Base-by-base conservation (phyloP, 2,888 invertebrate species). In the Drosophila infuscata region DNA sequence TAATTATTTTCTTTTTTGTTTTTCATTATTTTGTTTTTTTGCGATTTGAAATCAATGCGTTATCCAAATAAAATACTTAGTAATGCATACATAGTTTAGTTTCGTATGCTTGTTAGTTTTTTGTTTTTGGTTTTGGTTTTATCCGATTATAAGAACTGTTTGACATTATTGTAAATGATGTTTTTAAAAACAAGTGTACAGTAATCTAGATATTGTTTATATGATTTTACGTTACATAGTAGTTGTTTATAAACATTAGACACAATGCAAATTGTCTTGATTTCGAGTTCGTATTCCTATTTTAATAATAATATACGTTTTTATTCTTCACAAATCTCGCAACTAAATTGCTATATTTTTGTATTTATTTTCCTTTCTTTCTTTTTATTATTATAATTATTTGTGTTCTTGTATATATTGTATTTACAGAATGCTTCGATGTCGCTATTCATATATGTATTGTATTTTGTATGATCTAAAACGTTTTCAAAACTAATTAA, bases 341-440 rank as follows among this genome's bases (percentile, higher is more conserved):
- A 65, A 72, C 73, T 59, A 76, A 65, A 77, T 81, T 77, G 68
- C 76, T 65, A 75, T 53, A 59, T 57, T 63, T 38, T 48, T 46
- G 15, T 46, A 17, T 64, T 61, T 66, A 29, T 60, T 59, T 63
- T 35, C 52, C 68, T 62, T 71, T 68, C 52, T 64, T 64, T 51
- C 25, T 25, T 57, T 49, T 48, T 54, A 48, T 60, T 61, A 41
- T 43, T 36, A 35, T 33, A 66, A 53, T 70, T 72, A 17, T 68
- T 62, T 15, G 69, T 67, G 63, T 75, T 64, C 63, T 46, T 46
- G 46, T 46, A 46, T 81, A 60, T 80, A 76, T 88, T 63, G 69
- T 87, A 87, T 88, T 87, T 88, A 88, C 87, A 88, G 88, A 90
- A 90, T 88, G 82, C 89, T 87, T 87, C 87, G 87, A 87, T 87